Conservation (phyloP, 2,113 vertebrate genomes). For the Gobio gobio region DNA sequence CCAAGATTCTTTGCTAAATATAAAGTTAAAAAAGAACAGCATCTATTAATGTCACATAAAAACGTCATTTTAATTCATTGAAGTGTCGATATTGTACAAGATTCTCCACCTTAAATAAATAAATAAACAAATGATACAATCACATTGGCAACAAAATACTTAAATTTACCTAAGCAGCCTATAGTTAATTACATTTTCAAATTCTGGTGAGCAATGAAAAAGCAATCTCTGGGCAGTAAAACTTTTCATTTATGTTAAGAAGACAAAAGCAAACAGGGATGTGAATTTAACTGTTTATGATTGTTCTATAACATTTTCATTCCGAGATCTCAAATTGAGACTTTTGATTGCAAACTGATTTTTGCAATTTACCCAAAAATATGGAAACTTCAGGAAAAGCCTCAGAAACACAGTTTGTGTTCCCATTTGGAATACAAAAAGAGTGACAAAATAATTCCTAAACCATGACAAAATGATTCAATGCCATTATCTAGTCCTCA, state of each 20-base stretch:
- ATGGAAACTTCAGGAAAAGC: background rate
- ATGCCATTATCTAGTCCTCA: background rate
- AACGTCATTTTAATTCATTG: too few species aligned
- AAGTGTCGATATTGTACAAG: too few species aligned
- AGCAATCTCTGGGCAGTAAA: background rate
- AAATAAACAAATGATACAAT: too few species aligned
- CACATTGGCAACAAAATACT: too few species aligned
- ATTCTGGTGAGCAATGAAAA: background rate
- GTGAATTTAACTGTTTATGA: background rate
- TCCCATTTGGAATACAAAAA: background rate
- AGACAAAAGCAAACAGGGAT: background rate
- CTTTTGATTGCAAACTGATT: background rate
- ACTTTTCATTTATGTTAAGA: background rate
- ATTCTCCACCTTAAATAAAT: too few species aligned
- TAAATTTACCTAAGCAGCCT: too few species aligned
- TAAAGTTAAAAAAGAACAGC: too few species aligned
- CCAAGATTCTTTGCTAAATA: too few species aligned
- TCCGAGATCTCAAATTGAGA: background rate
- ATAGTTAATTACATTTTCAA: too few species aligned
- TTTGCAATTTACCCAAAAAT: background rate
- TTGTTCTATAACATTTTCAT: background rate
- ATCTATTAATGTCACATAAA: too few species aligned
- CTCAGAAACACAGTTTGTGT: background rate
- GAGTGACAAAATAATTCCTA: background rate
- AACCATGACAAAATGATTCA: background rate